A percentile compares a stretch with the other conserved stretches of the same genome.
phyloP scores from a whole-genome alignment of 2,888 invertebrate genomes.

The Ashinkailepas kermadecensis region DNA sequence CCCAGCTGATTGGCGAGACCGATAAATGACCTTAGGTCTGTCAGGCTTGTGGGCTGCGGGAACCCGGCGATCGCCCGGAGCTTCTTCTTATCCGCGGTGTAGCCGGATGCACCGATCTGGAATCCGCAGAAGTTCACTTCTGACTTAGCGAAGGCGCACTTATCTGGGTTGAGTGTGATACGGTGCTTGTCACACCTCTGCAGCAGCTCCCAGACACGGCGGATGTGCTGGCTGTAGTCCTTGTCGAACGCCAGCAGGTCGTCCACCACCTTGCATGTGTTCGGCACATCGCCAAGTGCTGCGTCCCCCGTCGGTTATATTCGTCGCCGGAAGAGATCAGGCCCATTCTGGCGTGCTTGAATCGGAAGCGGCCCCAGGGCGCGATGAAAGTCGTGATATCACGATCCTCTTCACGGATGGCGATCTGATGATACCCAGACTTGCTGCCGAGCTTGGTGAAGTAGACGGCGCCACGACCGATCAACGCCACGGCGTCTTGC shows the following conservation, averaged over 20 bases:
- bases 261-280: neutral
- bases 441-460: neutral
- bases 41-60: conserved; percentile 23
- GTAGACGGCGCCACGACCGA: neutral
- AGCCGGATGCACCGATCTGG: neutral
- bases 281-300: neutral
- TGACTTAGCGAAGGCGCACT: neutral
- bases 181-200: neutral
- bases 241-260: neutral
- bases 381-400: neutral
- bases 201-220: neutral
- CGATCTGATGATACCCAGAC: neutral
- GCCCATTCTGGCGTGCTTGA: neutral
- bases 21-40: conserved; percentile 28
- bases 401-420: neutral
- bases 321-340: neutral
- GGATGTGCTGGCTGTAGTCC: neutral
- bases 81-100: conserved; percentile 23
- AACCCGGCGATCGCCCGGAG: conserved; percentile 25
- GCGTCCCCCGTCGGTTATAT: neutral
- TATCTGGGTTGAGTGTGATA: neutral
- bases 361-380: neutral
- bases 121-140: neutral
- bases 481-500: neutral
- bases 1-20: conserved; percentile 25